Conservation (phyloP, 1,140 invertebrate species). For the Propsilocerus akamusi region DNA sequence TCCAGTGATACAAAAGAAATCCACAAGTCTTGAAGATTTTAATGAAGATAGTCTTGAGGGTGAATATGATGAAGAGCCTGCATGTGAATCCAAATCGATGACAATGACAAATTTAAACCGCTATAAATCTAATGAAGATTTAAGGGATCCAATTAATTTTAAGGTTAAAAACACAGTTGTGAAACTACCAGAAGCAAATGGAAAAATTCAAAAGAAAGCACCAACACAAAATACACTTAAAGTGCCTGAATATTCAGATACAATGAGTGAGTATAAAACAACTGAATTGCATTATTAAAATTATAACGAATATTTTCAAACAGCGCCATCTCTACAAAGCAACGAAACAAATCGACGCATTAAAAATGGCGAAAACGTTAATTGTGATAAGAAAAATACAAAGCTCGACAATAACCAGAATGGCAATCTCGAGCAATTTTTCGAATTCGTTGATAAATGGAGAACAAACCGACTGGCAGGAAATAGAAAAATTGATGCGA, state of each 20-base stretch:
- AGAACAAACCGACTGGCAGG: neutral
- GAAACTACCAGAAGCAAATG: neutral
- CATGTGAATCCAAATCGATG: neutral
- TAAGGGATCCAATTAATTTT: neutral
- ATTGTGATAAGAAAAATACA: neutral
- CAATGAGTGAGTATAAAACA: neutral
- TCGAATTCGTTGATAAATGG: slow-evolving; percentile 1
- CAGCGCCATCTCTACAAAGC: neutral
- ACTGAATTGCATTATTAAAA: neutral
- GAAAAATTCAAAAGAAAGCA: neutral
- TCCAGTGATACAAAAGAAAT: neutral
- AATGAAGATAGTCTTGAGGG: neutral
- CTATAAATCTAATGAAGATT: neutral
- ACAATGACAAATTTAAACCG: neutral
- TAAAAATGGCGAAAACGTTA: neutral
- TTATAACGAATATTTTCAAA: neutral
- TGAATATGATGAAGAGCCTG: neutral
- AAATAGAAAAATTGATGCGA: neutral
- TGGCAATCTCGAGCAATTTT: neutral
- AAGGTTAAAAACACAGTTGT: neutral
- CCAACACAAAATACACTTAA: neutral
- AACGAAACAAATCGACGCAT: neutral
- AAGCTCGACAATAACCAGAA: neutral
- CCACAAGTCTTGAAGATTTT: neutral
- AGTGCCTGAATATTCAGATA: neutral